These are phyloP conservation scores for Lasioglossum morio DNA, from an alignment of 2,888 invertebrate genomes.

Conservation along the genomic window DNA sequence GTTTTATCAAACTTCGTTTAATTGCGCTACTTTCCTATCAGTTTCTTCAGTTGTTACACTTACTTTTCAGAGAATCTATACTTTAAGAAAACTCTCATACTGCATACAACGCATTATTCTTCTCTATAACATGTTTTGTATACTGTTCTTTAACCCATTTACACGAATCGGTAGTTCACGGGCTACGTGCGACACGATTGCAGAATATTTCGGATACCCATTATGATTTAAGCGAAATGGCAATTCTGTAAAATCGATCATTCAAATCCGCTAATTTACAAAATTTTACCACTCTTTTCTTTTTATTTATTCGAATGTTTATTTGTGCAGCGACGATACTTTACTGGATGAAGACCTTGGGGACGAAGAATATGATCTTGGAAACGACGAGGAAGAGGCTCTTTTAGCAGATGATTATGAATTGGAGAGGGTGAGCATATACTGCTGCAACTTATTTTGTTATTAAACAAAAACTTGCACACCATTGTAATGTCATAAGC, in stretches of 20 bases:
- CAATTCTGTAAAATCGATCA: background rate
- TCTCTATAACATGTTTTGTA: background rate
- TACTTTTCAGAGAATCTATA: background rate
- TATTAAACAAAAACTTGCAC: slow-evolving; percentile 53
- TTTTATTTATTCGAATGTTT: background rate
- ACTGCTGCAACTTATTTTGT: slow-evolving; percentile 63
- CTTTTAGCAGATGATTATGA: slow-evolving; percentile 84
- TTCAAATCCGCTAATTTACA: background rate
- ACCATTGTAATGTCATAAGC: slow-evolving; percentile 8
- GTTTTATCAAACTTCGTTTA: slow-evolving; percentile 15
- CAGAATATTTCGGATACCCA: background rate
- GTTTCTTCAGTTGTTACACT: background rate
- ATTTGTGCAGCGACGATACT: slow-evolving; percentile 81
- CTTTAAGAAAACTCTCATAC: background rate
- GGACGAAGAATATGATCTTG: slow-evolving; percentile 84
- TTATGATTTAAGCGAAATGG: background rate
- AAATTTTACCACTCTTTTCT: background rate
- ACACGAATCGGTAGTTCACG: background rate
- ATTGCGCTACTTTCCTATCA: background rate
- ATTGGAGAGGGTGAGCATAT: slow-evolving; percentile 82
- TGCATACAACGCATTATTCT: background rate
- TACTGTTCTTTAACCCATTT: slow-evolving; percentile 12
- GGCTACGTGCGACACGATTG: background rate
- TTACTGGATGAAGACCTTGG: slow-evolving; percentile 84
- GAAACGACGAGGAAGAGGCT: slow-evolving; percentile 85